Evolutionary conservation across 1,140 invertebrate species (phyloP), one percentile per base, ranked within the genome.

Genomic region (Chironomus tepperi): DNA sequence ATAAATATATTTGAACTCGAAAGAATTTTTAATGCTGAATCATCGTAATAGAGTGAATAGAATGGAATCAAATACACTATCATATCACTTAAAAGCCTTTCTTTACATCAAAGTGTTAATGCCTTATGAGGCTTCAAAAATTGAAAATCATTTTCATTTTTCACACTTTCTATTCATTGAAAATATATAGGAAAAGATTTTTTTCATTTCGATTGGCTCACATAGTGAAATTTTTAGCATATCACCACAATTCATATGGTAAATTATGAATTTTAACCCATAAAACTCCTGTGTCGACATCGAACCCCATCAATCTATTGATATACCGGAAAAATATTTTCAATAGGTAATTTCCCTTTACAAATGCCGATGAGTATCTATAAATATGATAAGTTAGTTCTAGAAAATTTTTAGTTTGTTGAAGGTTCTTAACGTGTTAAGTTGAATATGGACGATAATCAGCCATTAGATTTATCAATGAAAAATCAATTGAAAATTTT

Each of bases 251-350:
- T 57, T 57, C 47, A 57, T 57, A 57, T 5, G 47, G 65, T 19
- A 70, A 70, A 70, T 70, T 70, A 70, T 70, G 65, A 70, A 19
- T 70, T 70, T 70, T 18, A 10, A 70, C 18, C 65, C 65, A 70
- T 70, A 70, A 70, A 70, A 70, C 65, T 16, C 65, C 65, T 16
- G 65, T 70, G 16, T 18, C 65, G 65, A 21, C 19, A 57, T 15
- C 42, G 8, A 57, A 57, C 47, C 10, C 16, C n/a, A 18, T 19
- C 65, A 70, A 3, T 21, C 16, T 18, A 70, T 75, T 21, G 73
- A 75, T 73, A 43, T 42, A 74, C 24, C 42, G 42, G 21, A 67
- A 67, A 73, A 73, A 34, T 43, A 70, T 9, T 19, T 70, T 70
- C 7, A 19, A 18, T 19, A 70, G n/a, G 65, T 70, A 21, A 19